Percentiles rank a stretch among this genome's conserved stretches.
These are phyloP conservation scores for Cyanoliseus patagonus DNA, from an alignment of 2,113 vertebrate genomes.

Conservation along the genomic window DNA sequence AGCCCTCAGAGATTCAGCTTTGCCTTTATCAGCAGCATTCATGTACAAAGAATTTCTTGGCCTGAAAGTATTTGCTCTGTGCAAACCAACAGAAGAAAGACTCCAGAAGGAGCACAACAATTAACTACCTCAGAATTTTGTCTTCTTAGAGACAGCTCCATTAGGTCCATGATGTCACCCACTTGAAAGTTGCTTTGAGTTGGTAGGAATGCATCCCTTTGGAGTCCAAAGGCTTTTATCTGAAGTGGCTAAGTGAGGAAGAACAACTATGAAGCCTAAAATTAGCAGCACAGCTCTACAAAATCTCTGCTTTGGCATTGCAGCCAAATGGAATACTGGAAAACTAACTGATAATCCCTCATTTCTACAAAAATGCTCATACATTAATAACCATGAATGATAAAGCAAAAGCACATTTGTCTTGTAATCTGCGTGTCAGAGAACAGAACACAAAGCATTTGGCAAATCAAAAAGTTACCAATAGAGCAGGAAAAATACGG, in stretches of 20 bases:
- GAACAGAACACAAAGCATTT: not conserved
- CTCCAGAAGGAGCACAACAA: not conserved
- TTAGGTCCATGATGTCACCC: not conserved
- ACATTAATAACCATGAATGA: not conserved
- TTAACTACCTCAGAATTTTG: not conserved
- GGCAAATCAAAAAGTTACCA: not conserved
- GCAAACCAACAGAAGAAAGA: not conserved
- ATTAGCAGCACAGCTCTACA: not conserved
- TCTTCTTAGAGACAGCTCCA: not conserved
- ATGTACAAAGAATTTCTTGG: not conserved
- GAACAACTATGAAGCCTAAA: not conserved
- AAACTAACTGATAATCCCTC: not conserved
- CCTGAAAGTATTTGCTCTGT: constrained; percentile 13
- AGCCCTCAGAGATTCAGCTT: not conserved
- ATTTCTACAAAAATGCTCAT: not conserved
- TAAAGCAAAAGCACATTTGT: not conserved
- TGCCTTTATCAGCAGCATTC: not conserved
- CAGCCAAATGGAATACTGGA: not conserved
- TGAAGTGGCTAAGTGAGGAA: not conserved
- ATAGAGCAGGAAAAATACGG: not conserved
- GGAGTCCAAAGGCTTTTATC: constrained; percentile 2
- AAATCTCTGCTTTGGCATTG: not conserved
- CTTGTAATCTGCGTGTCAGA: not conserved
- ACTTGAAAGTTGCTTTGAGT: constrained; percentile 13
- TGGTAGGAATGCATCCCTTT: not conserved